Evolutionary conservation across 2,888 invertebrate genomes (phyloP), one percentile per base, ranked within the genome.

Genomic region (Athetis lepigone): DNA sequence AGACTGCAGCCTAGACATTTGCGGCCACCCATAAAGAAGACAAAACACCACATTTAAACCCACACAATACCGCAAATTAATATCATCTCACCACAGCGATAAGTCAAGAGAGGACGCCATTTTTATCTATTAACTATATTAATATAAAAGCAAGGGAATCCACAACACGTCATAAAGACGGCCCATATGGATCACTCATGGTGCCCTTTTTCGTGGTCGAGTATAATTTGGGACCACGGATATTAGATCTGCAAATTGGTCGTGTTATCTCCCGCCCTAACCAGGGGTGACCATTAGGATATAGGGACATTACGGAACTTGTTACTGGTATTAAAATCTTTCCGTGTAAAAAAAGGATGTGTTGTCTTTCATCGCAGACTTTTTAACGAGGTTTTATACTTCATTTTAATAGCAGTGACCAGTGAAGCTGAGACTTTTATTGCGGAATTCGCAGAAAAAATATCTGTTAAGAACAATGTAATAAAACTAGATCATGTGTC

Each of bases 161-260:
- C 66, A 70, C 64, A 64, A 77, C 73, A 84, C 82, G 86, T 86
- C 89, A 87, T 88, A 87, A 88, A 86, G 81, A 71, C 59, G 74
- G 77, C 84, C 86, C 89, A 85, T 83, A 86, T 83, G 89, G 86
- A 88, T 86, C 85, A 83, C 83, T 87, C 86, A 83, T 78, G 75
- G 70, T 74, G 78, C 80, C 81, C 80, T 76, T 80, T 83, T 74
- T 70, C 81, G 79, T 72, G 83, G 86, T 80, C 71, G 83, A 81
- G 77, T 82, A 87, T 86, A 87, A 88, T 89, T 89, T 88, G 83
- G 84, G 86, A 83, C 86, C 83, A 75, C 79, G 81, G 90, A 92
- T 93, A 92, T 92, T 92, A 91, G 87, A 91, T 92, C 92, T 91
- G 91, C 91, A 92, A 93, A 93, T 92, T 92, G 92, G 88, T 88